These are phyloP conservation scores for Ditula angustiorana DNA, from an alignment of 2,888 invertebrate species.

Conservation along the genomic window DNA sequence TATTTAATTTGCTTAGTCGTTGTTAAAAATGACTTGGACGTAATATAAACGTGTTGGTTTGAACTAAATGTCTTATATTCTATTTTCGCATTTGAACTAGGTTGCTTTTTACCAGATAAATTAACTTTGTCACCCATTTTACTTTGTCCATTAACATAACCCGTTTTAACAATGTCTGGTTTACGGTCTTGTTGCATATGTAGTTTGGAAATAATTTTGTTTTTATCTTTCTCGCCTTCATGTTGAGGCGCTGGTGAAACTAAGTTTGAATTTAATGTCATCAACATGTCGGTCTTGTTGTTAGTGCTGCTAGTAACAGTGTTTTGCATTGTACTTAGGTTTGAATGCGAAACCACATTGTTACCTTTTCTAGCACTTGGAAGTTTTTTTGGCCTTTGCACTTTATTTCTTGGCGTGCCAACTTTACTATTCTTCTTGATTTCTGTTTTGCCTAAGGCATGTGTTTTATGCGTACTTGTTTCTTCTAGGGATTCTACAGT, in stretches of 20 bases:
- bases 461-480: neutral
- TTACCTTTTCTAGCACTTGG: neutral
- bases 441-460: neutral
- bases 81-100: neutral
- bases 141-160: neutral
- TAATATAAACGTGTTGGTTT: neutral
- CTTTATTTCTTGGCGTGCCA: neutral
- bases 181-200: neutral
- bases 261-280: neutral
- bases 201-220: neutral
- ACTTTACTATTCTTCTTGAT: neutral
- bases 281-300: neutral
- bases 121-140: neutral
- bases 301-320: neutral
- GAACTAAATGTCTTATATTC: neutral
- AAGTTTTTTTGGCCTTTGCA: neutral
- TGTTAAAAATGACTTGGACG: neutral
- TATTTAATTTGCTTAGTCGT: conserved; percentile 47
- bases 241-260: neutral
- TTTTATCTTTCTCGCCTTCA: neutral
- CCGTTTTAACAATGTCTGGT: neutral
- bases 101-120: neutral
- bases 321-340: neutral
- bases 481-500: neutral
- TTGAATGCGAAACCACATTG: neutral